Conservation (phyloP, 2,888 invertebrate genomes). For the Cheilosia soror region DNA sequence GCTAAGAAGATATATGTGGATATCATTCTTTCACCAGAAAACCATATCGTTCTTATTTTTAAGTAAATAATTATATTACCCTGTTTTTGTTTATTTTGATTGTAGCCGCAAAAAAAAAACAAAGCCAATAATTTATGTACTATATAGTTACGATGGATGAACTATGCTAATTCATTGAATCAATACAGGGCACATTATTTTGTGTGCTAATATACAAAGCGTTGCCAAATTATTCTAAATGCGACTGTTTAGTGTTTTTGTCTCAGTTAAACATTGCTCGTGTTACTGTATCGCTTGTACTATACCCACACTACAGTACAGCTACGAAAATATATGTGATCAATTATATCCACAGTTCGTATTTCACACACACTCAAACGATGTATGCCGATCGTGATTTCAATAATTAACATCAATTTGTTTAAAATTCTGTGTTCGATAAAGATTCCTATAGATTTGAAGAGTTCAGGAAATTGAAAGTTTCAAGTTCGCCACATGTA, state of each 20-base stretch:
- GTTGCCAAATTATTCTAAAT: slow-evolving; percentile 10
- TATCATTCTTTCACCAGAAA: neutral
- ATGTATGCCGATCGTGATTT: slow-evolving; percentile 55
- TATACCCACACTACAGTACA: no score
- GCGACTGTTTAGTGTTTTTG: slow-evolving; percentile 20
- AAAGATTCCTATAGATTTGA: neutral
- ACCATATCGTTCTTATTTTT: neutral
- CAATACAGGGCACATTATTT: slow-evolving; percentile 3
- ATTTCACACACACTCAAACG: slow-evolving; percentile 37
- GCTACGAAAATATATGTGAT: neutral
- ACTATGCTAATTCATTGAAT: slow-evolving; percentile 11
- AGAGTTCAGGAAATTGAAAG: slow-evolving; percentile 45
- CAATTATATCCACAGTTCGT: no score
- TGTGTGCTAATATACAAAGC: neutral
- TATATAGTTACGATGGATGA: neutral
- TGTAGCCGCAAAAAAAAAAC: neutral
- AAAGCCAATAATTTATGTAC: slow-evolving; percentile 16
- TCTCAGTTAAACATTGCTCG: slow-evolving; percentile 29
- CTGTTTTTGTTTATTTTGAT: slow-evolving; percentile 14
- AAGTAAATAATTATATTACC: neutral
- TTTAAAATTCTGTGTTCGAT: slow-evolving; percentile 13
- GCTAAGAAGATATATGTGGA: no score
- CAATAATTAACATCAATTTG: slow-evolving; percentile 61
- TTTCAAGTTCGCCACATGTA: slow-evolving; percentile 36
- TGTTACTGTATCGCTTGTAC: neutral